Conservation (phyloP, 2,797 vertebrate genomes). For the Tamandua tetradactyla region DNA sequence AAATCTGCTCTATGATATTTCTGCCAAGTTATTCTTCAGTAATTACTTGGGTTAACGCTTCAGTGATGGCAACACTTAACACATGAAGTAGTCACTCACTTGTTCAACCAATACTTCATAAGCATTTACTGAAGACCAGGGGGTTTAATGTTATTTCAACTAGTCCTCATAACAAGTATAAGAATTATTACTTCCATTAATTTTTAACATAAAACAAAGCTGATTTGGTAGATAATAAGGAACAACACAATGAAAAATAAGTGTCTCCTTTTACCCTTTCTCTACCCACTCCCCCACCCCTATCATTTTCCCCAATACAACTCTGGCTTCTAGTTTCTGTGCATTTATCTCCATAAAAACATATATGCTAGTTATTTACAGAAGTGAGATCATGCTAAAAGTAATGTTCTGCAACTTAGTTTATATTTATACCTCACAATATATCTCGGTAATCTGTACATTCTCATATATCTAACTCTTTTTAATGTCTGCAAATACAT, state of each 20-base stretch:
- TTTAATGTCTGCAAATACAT: not conserved
- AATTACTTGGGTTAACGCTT: not conserved
- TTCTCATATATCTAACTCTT: not conserved
- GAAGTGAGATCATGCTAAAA: not conserved
- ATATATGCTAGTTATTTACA: not conserved
- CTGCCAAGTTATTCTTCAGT: not conserved
- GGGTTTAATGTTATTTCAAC: not conserved
- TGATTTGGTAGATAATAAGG: not conserved
- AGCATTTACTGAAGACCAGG: not conserved
- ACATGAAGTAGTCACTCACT: not conserved
- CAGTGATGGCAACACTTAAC: not conserved
- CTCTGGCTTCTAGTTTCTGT: not conserved
- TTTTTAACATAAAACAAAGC: not conserved
- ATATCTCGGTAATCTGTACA: not conserved
- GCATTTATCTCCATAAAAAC: not conserved
- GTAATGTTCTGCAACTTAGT: not conserved
- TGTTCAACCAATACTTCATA: too few species aligned
- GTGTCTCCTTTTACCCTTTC: not conserved
- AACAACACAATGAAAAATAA: not conserved
- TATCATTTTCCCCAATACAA: not conserved
- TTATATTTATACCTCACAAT: not conserved
- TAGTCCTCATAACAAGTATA: not conserved
- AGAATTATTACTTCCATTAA: not conserved
- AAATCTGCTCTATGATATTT: not conserved
- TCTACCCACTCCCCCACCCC: too few species aligned